phyloP scores from a whole-genome alignment of 2,797 vertebrate genomes.

The Phataginus tricuspis region DNA sequence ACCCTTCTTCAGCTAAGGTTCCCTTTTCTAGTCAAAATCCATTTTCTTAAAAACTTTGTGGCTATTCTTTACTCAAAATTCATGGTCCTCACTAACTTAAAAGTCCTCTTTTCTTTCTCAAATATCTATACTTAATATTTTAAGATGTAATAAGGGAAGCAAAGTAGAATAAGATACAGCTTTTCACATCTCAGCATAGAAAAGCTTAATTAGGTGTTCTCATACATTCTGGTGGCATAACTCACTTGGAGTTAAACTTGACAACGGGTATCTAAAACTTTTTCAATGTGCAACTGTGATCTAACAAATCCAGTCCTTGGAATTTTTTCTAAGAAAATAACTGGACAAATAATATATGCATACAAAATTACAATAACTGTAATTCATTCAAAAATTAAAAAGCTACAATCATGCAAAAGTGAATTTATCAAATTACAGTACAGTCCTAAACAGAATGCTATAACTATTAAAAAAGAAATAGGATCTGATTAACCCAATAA shows the following conservation, averaged over 20 bases:
- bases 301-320: conserved; percentile 41
- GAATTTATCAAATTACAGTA: conserved; percentile 15
- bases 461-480: background rate
- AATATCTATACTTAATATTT: background rate
- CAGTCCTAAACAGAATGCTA: background rate
- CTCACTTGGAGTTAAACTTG: background rate
- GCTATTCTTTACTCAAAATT: conserved; percentile 38
- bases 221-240: background rate
- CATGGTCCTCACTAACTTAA: background rate
- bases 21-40: conserved; percentile 1
- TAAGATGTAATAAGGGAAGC: conserved; percentile 34
- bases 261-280: conserved; percentile 12
- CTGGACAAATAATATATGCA: conserved; percentile 28
- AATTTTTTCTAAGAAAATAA: conserved; percentile 34
- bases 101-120: conserved; percentile 6
- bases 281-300: background rate
- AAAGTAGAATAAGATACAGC: background rate
- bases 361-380: background rate
- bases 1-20: background rate
- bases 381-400: conserved; percentile 26
- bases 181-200: conserved; percentile 41
- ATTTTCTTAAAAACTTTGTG: background rate
- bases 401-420: conserved; percentile 13
- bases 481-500: background rate
- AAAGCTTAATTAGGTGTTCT: conserved; percentile 34